Evolutionary conservation across 2,113 vertebrate species (phyloP).

Genomic region (Hippoglossus stenolepis): DNA sequence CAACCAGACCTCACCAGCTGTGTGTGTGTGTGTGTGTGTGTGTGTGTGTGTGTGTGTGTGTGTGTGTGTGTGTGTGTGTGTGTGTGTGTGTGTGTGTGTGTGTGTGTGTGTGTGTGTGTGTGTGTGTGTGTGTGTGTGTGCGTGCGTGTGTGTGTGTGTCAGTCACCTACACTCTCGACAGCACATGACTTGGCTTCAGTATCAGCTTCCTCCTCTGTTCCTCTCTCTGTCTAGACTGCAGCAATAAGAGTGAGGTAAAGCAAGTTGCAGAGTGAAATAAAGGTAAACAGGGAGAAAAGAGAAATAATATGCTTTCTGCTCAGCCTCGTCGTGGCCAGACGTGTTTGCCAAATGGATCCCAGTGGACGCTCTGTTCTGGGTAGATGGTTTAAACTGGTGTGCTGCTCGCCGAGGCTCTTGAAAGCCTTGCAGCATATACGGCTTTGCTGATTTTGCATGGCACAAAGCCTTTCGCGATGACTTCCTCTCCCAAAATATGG

Average conservation of each 20-base stretch:
- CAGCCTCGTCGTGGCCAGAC: constrained; percentile 33
- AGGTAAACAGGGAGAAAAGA: constrained; percentile 31
- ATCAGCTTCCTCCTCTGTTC: constrained; percentile 39
- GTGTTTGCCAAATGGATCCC: constrained; percentile 61
- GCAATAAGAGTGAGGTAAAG: constrained; percentile 43
- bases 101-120: constrained; percentile 10
- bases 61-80: not conserved
- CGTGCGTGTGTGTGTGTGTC: constrained; percentile 7
- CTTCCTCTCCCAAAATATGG: constrained; percentile 3
- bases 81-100: not conserved
- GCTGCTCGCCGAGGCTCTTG: constrained; percentile 46
- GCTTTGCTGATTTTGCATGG: constrained; percentile 49
- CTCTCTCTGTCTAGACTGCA: constrained; percentile 63
- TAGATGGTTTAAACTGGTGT: constrained; percentile 71
- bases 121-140: too few relatives aligned
- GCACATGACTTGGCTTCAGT: constrained; percentile 61
- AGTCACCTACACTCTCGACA: constrained; percentile 50
- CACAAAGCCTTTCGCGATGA: not conserved
- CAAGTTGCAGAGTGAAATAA: constrained; percentile 52
- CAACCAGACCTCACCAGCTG: constrained; percentile 51
- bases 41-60: constrained; percentile 10
- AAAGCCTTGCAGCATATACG: constrained; percentile 42
- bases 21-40: not conserved
- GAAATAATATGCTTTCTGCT: constrained; percentile 51
- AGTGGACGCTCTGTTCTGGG: constrained; percentile 50